Base-by-base conservation (phyloP, 2,113 vertebrate genomes). In the Porphyrio hochstetteri region DNA sequence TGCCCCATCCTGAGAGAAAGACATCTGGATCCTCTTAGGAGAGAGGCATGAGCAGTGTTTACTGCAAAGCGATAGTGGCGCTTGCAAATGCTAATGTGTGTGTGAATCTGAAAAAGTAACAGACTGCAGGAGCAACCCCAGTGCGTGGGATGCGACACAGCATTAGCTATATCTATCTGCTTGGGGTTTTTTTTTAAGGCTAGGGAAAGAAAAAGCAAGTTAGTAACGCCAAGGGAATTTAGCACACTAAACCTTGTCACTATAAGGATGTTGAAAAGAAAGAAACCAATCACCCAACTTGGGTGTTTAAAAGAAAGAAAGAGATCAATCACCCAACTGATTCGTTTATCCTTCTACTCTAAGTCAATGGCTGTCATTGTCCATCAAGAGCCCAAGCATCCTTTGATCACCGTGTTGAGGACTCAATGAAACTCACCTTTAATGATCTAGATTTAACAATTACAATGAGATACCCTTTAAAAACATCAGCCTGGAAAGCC, bases 21-120 rank as follows among this genome's bases (percentile, higher is more conserved):
- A 91, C 86, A 94, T 93, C 86, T 95, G 93, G 92, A 92, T 95
- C 40, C 69, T 69, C 80, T 61, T 35, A 36, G 68, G 55, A 95
- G 92, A 69, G 75, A 88, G 40, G 56, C 61, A 68, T 19, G 60
- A 94, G 69, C 76, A 71, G 72, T 95, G 95, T 96, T 95, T 93
- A 93, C 86, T 79, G 92, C 88, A 96, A 56, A 90, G 92, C 93
- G 71, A 20, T 88, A 96, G 95, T 95, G 90, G 79, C 33, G 86
- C 88, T 93, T 96, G 90, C 72, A 93, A 96, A 96, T 96, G 95
- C 86, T 95, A 95, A 96, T 94, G 86, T 68, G 85, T 81, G 92
- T 71, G 93, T 90, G 93, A 81, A 83, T 93, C 90, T 76, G 85
- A 90, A 93, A 97, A 92, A 94, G 92, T 86, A 96, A 84, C 95